phyloP scores from a whole-genome alignment of 2,888 invertebrate species.

The Polymixis flavicincta region DNA sequence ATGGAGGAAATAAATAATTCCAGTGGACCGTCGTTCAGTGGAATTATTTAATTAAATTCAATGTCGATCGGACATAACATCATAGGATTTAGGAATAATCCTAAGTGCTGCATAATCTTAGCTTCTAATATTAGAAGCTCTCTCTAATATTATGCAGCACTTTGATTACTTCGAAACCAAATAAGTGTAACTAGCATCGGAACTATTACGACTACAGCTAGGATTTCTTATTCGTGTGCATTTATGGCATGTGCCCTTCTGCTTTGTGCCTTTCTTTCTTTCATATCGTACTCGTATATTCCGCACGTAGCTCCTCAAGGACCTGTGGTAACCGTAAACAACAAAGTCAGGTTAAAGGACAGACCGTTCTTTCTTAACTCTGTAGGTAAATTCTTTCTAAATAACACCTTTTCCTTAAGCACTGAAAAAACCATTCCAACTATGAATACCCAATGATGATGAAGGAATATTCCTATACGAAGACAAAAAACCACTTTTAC shows the following conservation, averaged over 20 bases:
- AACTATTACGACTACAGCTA: not conserved
- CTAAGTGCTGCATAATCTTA: no score
- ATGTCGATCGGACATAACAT: not conserved
- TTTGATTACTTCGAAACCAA: not conserved
- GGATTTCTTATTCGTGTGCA: not conserved
- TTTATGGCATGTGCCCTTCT: not conserved
- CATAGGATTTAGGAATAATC: not conserved
- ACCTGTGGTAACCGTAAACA: not conserved
- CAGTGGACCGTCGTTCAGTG: no score
- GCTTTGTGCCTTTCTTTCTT: not conserved
- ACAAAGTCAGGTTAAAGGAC: not conserved
- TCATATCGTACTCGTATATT: not conserved
- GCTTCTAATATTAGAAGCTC: not conserved
- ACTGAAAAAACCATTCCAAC: conserved; percentile 21
- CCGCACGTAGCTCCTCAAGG: not conserved
- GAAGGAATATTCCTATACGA: conserved; percentile 32
- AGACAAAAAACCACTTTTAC: conserved; percentile 13
- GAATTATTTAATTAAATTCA: not conserved
- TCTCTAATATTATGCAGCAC: not conserved
- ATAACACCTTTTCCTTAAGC: conserved; percentile 12
- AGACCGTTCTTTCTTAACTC: not conserved
- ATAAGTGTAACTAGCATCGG: not conserved
- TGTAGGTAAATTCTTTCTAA: conserved; percentile 1
- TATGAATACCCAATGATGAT: conserved; percentile 3
- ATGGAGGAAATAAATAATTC: not conserved